Percentiles rank a stretch among this genome's conserved stretches.
These are phyloP conservation scores for Leuciscus idus DNA, from an alignment of 2,113 vertebrate genomes.

Conservation along the genomic window DNA sequence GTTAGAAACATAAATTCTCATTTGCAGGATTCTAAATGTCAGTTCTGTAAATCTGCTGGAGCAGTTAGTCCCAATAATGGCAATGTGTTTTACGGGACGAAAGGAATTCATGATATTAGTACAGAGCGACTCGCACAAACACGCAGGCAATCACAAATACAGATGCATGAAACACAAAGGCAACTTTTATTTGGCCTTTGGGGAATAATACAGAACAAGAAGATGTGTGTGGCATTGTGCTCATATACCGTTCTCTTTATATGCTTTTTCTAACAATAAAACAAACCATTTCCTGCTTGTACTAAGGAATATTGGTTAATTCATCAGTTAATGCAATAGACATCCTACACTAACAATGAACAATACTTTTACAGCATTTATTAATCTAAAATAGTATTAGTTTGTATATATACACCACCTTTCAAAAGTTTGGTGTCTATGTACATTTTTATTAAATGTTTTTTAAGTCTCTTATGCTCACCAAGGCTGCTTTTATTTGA, in stretches of 20 bases:
- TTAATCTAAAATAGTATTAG: neutral
- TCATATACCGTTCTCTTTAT: slow-evolving; percentile 4
- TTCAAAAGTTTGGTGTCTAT: too few species aligned
- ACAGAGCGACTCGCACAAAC: neutral
- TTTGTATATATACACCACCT: neutral
- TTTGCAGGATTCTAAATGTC: slow-evolving; percentile 32
- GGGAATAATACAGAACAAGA: slow-evolving; percentile 10
- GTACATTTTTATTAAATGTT: too few species aligned
- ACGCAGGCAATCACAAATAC: neutral
- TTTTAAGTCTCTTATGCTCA: too few species aligned
- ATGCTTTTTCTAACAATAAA: neutral
- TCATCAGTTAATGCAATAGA: neutral
- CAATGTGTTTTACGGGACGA: neutral
- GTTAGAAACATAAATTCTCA: slow-evolving; percentile 18
- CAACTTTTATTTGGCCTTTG: slow-evolving; percentile 21
- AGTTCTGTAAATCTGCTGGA: slow-evolving; percentile 24
- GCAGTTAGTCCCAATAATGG: slow-evolving; percentile 9
- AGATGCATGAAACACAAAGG: neutral
- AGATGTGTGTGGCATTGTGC: slow-evolving; percentile 15
- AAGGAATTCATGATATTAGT: neutral
- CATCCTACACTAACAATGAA: neutral
- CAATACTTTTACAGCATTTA: neutral
- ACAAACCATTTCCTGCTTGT: slow-evolving; percentile 28
- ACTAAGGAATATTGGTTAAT: neutral
- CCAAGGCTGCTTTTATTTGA: neutral